Conservation (phyloP, 2,113 vertebrate genomes). For the Oncorhynchus gorbuscha region DNA sequence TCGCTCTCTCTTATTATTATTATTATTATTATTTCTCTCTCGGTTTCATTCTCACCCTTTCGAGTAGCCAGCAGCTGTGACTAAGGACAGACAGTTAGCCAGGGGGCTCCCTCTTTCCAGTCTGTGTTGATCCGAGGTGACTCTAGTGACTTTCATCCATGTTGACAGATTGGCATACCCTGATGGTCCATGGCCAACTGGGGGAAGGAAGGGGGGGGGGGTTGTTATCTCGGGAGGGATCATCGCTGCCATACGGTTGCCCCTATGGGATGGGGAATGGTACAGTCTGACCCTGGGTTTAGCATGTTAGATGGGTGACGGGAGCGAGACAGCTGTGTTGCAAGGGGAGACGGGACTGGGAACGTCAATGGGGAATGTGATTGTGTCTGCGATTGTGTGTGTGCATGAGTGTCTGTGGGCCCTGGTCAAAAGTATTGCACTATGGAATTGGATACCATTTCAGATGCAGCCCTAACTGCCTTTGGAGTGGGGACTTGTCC, state of each 20-base stretch:
- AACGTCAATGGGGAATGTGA: not conserved
- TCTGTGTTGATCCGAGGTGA: conserved; percentile 44
- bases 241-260: not conserved
- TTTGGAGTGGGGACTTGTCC: no score
- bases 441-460: no score
- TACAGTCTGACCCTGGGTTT: not conserved
- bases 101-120: not conserved
- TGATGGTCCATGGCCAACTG: conserved; percentile 49
- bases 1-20: not conserved
- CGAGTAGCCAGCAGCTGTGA: not conserved
- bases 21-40: no score
- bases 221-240: not conserved
- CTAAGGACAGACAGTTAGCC: not conserved
- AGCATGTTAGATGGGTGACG: not conserved
- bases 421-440: not conserved
- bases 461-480: no score
- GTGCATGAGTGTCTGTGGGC: not conserved
- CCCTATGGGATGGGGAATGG: not conserved
- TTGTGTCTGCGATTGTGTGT: not conserved
- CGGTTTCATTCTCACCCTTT: no score
- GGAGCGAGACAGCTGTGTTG: not conserved
- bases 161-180: conserved; percentile 57
- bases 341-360: not conserved
- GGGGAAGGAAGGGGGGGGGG: conserved; percentile 8
- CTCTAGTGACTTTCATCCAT: conserved; percentile 54